phyloP scores from a whole-genome alignment of 2,888 invertebrate genomes.

The Hyles lineata region DNA sequence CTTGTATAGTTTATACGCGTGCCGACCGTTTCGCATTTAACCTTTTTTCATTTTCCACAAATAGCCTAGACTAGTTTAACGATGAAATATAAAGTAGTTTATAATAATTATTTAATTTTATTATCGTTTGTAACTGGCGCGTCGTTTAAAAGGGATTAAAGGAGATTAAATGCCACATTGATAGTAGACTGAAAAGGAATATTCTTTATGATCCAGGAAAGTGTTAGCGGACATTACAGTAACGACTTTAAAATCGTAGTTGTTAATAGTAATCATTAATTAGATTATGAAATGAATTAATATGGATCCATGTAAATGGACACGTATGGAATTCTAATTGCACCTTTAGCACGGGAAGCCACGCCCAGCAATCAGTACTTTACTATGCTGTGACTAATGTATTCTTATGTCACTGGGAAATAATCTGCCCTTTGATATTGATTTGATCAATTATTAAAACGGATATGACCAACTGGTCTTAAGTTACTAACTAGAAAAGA shows the following conservation, averaged over 20 bases:
- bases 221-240: neutral
- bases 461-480: no score
- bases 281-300: no score
- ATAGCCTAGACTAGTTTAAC: slow-evolving; percentile 19
- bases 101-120: slow-evolving; percentile 10
- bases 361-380: neutral
- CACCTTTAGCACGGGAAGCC: neutral
- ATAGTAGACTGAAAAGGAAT: neutral
- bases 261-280: neutral
- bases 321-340: neutral
- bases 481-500: no score
- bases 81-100: neutral
- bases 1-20: slow-evolving; percentile 54
- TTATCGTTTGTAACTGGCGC: neutral
- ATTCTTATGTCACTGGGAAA: neutral
- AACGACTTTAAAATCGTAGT: neutral
- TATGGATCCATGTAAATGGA: no score
- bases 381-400: neutral
- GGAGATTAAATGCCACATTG: neutral
- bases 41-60: slow-evolving; percentile 48
- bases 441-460: neutral
- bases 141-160: slow-evolving; percentile 19
- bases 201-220: neutral
- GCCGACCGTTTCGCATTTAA: slow-evolving; percentile 51
- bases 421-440: neutral